Evolutionary conservation across 2,888 invertebrate species (phyloP), one percentile per base, ranked within the genome.

Genomic region (Pheosia tremula): DNA sequence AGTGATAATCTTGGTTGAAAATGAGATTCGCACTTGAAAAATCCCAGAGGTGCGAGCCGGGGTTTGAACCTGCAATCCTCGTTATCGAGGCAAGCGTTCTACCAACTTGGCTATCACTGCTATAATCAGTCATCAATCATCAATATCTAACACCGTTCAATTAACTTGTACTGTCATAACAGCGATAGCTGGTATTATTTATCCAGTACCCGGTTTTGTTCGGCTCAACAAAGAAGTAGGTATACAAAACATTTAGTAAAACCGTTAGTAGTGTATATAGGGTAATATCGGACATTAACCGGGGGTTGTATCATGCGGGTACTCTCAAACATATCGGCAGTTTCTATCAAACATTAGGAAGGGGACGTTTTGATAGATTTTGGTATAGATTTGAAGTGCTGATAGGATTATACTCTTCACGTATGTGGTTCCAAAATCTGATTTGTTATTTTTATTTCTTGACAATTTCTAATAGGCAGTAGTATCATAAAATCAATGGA

Each of bases 261-360:
- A 55, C 39, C 85, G 80, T 0, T 24, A 24, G 24, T 24, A 24
- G 24, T 24, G 24, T 24, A 24, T 79, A 72, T 58, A 66, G 62
- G 67, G 80, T 84, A 83, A 81, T 83, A 78, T 78, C 82, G 81
- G 74, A 84, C 85, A 89, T 88, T 85, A 87, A 84, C 85, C 77
- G 70, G 74, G 78, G 78, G 78, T 78, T 36, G 83, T 79, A 75
- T 85, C 82, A 90, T 91, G 89, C 91, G 91, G 91, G 91, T 82
- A 82, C 85, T 85, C 82, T 87, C 86, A 83, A 80, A 83, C 83
- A 80, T 87, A 90, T 91, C 90, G 87, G 82, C 81, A 83, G 80
- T 83, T 82, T 81, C 85, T 88, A 91, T 90, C 90, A 84, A 87
- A 86, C 81, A 84, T 88, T 85, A 80, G 82, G 79, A 74, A 77